These are phyloP conservation scores for Tokudaia tokunoshimensis DNA, from an alignment of 2,797 vertebrate genomes.

Conservation along the genomic window DNA sequence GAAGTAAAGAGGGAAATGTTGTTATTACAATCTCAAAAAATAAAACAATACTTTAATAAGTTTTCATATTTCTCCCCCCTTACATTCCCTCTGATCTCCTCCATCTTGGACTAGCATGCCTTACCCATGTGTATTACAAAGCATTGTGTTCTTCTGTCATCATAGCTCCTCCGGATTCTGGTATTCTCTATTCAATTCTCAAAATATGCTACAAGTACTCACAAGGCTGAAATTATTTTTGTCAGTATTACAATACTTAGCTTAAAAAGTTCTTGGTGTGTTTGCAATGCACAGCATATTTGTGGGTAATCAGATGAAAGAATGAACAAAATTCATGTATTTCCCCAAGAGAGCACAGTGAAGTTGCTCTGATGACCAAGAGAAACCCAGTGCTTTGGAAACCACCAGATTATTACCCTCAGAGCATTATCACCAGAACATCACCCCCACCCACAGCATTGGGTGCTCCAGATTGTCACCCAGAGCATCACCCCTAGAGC, in stretches of 20 bases:
- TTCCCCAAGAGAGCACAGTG: background rate
- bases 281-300: constrained; percentile 8
- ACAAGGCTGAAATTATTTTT: background rate
- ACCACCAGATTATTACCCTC: background rate
- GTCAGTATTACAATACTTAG: background rate
- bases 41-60: background rate
- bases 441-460: background rate
- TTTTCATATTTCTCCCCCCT: background rate
- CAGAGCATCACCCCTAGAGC: background rate
- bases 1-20: background rate
- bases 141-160: background rate
- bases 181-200: background rate
- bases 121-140: background rate
- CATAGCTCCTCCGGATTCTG: background rate
- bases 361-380: background rate
- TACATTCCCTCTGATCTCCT: background rate
- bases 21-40: background rate
- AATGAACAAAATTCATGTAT: background rate
- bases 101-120: background rate
- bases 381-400: background rate
- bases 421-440: background rate
- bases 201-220: background rate
- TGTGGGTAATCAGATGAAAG: background rate
- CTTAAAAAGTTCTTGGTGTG: background rate
- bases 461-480: too few species aligned